These are phyloP conservation scores for Coilia nasus DNA, from an alignment of 2,797 vertebrate species.

Conservation along the genomic window DNA sequence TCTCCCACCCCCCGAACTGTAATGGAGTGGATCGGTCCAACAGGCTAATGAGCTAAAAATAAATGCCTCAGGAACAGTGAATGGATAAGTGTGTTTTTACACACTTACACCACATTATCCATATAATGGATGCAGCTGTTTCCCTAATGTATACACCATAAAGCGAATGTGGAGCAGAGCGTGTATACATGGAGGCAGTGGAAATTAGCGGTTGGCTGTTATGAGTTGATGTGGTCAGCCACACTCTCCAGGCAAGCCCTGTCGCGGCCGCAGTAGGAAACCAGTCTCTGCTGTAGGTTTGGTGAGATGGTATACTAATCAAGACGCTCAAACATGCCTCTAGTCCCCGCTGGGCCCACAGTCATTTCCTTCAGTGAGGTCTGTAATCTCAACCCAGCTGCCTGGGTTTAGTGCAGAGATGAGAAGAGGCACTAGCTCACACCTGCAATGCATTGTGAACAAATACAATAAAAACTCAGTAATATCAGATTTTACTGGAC, in stretches of 20 bases:
- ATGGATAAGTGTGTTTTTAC: slow-evolving; percentile 17
- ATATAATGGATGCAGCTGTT: slow-evolving; percentile 8
- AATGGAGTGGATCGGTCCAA: slow-evolving; percentile 15
- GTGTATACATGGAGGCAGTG: background rate
- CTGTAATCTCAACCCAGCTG: background rate
- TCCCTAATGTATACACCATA: background rate
- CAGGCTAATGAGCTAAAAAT: slow-evolving; percentile 20
- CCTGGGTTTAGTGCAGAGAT: background rate
- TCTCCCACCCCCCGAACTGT: slow-evolving; percentile 14
- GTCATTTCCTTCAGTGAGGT: background rate
- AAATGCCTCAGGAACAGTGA: slow-evolving; percentile 13
- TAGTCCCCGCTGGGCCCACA: background rate
- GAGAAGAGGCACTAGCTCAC: background rate
- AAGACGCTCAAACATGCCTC: background rate
- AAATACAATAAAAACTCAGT: background rate
- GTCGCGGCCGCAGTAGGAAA: background rate
- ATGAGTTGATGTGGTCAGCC: slow-evolving; percentile 30
- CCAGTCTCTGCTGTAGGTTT: background rate
- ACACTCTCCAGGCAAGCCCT: background rate
- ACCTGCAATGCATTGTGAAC: background rate
- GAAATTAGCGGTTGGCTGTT: background rate
- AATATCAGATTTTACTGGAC: background rate
- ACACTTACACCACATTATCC: background rate
- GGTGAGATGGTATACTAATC: background rate
- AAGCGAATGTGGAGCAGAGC: background rate